phyloP scores from a whole-genome alignment of 2,113 vertebrate species.

The Choloepus hoffmanni region DNA sequence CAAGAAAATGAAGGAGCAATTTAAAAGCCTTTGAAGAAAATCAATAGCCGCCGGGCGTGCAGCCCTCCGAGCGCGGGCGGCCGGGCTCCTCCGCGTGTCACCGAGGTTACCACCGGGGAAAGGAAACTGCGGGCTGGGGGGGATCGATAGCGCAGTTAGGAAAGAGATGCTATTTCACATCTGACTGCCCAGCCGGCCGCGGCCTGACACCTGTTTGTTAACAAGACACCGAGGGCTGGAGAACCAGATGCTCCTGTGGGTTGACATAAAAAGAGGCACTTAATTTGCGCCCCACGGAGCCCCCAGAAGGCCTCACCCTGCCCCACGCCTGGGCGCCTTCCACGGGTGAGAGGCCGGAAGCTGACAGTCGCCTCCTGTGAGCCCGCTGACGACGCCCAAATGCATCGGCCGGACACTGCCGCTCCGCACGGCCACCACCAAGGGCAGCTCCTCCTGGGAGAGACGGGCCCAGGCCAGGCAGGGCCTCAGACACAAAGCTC shows the following conservation, averaged over 20 bases:
- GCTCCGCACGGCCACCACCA: too few relatives aligned
- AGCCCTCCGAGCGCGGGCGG: constrained; percentile 87
- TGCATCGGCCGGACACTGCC: too few relatives aligned
- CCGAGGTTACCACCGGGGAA: constrained; percentile 88
- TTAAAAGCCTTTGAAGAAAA: constrained; percentile 93
- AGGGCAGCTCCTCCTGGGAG: too few relatives aligned
- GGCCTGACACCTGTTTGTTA: constrained; percentile 92
- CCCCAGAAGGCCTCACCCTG: constrained; percentile 84
- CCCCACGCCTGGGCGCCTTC: neutral
- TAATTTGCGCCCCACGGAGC: constrained; percentile 88
- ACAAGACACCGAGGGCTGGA: constrained; percentile 93
- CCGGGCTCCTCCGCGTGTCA: constrained; percentile 88
- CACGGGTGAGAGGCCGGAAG: too few relatives aligned
- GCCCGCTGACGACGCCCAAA: too few relatives aligned
- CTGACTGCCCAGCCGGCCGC: constrained; percentile 92
- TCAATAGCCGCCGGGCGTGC: constrained; percentile 89
- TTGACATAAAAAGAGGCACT: constrained; percentile 89
- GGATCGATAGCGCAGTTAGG: constrained; percentile 96
- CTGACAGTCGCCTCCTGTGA: too few relatives aligned
- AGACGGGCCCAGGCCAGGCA: too few relatives aligned
- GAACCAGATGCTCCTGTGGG: constrained; percentile 89
- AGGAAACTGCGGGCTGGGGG: constrained; percentile 88
- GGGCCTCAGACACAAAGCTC: too few relatives aligned
- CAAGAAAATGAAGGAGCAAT: constrained; percentile 92
- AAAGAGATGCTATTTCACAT: constrained; percentile 99